Conservation (phyloP, 2,888 invertebrate species). For the Rhopalosiphum nymphaeae region DNA sequence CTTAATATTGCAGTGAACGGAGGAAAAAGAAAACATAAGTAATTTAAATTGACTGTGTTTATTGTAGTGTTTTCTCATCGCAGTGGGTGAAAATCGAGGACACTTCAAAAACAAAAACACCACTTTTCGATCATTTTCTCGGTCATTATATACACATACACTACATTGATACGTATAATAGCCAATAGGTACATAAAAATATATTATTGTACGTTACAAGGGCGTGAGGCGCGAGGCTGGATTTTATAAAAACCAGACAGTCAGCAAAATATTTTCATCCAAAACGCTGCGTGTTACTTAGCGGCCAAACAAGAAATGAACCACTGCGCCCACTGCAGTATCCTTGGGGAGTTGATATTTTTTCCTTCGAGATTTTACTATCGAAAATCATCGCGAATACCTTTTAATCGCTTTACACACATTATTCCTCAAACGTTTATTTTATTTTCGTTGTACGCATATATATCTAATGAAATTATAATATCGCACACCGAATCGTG, state of each 20-base stretch:
- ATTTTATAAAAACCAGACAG: background rate
- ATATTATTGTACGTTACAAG: conserved; percentile 19
- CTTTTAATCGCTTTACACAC: background rate
- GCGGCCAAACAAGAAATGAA: background rate
- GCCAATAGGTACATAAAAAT: background rate
- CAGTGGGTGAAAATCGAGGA: conserved; percentile 14
- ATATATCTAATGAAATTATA: background rate
- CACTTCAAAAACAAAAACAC: background rate
- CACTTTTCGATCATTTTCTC: background rate
- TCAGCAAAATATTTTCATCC: background rate
- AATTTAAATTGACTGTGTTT: background rate
- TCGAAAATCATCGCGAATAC: background rate
- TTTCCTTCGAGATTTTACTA: background rate
- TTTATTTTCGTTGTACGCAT: background rate
- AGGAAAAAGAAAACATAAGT: conserved; percentile 1
- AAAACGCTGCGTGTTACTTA: background rate
- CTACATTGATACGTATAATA: background rate
- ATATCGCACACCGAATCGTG: background rate
- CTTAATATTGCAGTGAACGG: background rate
- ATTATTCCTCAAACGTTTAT: background rate
- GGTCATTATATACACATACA: background rate
- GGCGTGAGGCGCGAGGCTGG: conserved; percentile 25
- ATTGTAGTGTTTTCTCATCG: background rate
- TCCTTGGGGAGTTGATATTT: background rate
- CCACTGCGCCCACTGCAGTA: background rate